A percentile compares a stretch with the other conserved stretches of the same genome.
phyloP scores from a whole-genome alignment of 2,113 vertebrate species.

The Gyps fulvus region DNA sequence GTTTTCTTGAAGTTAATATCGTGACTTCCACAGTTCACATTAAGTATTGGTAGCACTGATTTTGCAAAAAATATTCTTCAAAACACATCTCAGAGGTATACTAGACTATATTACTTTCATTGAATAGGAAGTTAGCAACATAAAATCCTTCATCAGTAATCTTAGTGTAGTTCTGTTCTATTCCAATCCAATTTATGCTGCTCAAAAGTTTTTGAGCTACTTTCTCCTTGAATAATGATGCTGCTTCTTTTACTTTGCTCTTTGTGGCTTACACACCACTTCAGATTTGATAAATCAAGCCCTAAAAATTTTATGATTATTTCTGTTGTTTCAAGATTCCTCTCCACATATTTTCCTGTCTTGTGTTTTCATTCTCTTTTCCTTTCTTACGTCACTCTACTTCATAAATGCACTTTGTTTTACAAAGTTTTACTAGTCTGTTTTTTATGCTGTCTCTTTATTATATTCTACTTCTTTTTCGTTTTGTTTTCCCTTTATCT shows the following conservation, averaged over 20 bases:
- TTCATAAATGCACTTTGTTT: not conserved
- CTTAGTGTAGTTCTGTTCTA: not conserved
- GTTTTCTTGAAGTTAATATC: not conserved
- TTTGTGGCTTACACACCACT: not conserved
- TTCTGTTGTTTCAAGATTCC: slow-evolving; percentile 1
- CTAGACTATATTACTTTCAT: not conserved
- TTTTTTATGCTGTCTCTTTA: not conserved
- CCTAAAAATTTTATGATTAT: slow-evolving; percentile 15
- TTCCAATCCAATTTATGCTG: slow-evolving; percentile 13
- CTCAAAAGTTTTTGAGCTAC: not conserved
- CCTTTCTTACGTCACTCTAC: not conserved
- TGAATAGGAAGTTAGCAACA: not conserved
- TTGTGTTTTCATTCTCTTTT: not conserved
- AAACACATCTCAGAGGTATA: not conserved
- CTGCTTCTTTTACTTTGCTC: not conserved
- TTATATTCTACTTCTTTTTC: not conserved
- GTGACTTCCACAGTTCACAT: not conserved
- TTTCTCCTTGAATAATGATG: slow-evolving; percentile 22
- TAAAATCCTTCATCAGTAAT: slow-evolving; percentile 36
- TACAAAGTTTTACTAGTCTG: not conserved
- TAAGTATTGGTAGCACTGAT: not conserved
- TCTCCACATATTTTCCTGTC: not conserved
- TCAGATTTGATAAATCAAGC: slow-evolving; percentile 25
- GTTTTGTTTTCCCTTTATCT: not conserved
- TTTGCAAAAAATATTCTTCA: not conserved